phyloP scores from a whole-genome alignment of 64 coral and sea anemone genomes.

The Trachythela sp. region DNA sequence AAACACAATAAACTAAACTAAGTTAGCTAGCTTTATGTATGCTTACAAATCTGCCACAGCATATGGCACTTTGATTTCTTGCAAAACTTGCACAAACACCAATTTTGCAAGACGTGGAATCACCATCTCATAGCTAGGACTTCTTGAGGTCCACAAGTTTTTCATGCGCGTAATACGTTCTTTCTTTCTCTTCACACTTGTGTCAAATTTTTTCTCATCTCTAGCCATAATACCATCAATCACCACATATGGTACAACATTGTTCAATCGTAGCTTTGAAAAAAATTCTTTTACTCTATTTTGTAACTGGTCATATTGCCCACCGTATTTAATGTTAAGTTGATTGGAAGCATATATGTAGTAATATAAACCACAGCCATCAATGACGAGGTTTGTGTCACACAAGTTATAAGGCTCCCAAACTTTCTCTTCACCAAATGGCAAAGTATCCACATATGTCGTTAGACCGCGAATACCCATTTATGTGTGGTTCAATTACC shows the following conservation, averaged over 20 bases:
- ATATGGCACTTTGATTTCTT: not conserved
- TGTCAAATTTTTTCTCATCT: not conserved
- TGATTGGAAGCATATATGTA: not conserved
- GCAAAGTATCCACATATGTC: not conserved
- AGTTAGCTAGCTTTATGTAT: too few species aligned
- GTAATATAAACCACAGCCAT: not conserved
- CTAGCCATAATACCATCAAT: not conserved
- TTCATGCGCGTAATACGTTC: not conserved
- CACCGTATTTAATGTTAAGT: not conserved
- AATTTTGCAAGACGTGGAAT: not conserved
- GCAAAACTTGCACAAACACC: not conserved
- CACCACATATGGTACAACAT: not conserved
- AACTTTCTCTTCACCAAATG: not conserved
- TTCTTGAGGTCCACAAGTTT: not conserved
- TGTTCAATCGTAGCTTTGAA: not conserved
- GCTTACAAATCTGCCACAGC: constrained; percentile 5
- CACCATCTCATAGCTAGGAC: not conserved
- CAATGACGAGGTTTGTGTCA: not conserved
- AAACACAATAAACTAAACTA: too few species aligned
- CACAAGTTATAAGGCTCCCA: not conserved
- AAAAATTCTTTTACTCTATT: not conserved
- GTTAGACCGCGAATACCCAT: not conserved
- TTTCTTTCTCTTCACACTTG: not conserved
- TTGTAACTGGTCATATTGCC: not conserved
- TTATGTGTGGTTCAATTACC: not conserved